These are phyloP conservation scores for Mamestra configurata DNA, from an alignment of 1,140 invertebrate genomes.

Conservation along the genomic window DNA sequence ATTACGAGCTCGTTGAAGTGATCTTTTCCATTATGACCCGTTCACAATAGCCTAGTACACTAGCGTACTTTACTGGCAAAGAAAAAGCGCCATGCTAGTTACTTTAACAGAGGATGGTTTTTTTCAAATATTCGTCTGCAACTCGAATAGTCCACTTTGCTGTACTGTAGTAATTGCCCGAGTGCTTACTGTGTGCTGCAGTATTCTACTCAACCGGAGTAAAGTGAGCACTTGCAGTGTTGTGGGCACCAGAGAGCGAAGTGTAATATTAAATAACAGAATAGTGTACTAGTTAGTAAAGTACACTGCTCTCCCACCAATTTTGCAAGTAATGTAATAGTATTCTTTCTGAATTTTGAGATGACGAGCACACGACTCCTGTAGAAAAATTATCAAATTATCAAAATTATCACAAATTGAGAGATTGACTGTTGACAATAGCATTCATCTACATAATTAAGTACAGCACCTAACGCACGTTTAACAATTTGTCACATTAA, in stretches of 20 bases:
- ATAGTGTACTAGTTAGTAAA: neutral
- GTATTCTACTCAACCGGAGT: neutral
- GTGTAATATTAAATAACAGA: neutral
- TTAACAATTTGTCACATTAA: too few species aligned
- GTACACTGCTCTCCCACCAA: too few species aligned
- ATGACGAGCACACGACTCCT: too few species aligned
- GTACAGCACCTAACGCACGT: too few species aligned
- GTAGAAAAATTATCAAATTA: too few species aligned
- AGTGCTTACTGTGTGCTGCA: neutral
- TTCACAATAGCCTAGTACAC: neutral
- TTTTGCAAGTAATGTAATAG: too few species aligned
- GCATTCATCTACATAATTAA: too few species aligned
- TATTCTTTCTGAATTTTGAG: too few species aligned
- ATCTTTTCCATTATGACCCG: neutral
- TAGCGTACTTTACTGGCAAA: neutral
- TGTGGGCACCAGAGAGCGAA: neutral
- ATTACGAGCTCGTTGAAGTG: neutral
- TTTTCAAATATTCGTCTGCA: conserved; percentile 3
- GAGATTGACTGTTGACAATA: too few species aligned
- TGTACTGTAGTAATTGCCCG: neutral
- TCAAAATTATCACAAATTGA: too few species aligned
- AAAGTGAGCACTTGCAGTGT: neutral
- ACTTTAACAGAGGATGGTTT: neutral
- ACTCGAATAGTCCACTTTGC: neutral
- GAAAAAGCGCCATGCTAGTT: neutral